Evolutionary conservation across 92 coral and sea anemone species (phyloP), one percentile per base, ranked within the genome.

Genomic region (Phymanthus crucifer): DNA sequence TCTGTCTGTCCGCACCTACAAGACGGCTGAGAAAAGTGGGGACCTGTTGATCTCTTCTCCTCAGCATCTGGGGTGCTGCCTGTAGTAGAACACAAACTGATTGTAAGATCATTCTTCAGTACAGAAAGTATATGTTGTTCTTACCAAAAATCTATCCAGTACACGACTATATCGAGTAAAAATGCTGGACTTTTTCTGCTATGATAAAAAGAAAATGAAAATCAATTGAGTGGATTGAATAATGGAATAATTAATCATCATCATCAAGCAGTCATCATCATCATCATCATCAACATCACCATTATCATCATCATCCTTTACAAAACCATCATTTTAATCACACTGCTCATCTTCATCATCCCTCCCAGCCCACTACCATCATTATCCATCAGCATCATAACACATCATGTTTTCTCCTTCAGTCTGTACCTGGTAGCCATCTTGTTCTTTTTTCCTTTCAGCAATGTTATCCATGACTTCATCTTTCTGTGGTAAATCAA

Each of bases 1-100:
- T 83, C 78, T 90, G 88, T 27, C 78, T 78, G 74, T 91, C 89
- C 12, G 92, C 93, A 29, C 99, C 99, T 32, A 95, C 84, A 66
- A 93, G 91, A 18, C 96, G 94, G 23, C 83, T 87, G n/a, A 93
- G 46, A 72, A 90, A 92, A 29, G 92, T 86, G 54, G 90, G 74
- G 18, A 85, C 57, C 69, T 76, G 87, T 26, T 64, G 83, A n/a
- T 85, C 79, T 37, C 70, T 68, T 12, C 92, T 78, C 34, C 88
- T 85, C 32, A 89, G 72, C 85, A 93, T 89, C 26, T 78, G 92
- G 8, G 97, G 99, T 52, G 91, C 86, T 1, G 95, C 90, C 96
- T 91, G 72, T 40, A 16, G 35, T 24, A 5, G 1, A 40, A n/a
- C 29, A 40, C n/a, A 17, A 34, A 50, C 12, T 10, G 14, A 29